These are phyloP conservation scores for Simalia tracyae DNA, from an alignment of 2,797 vertebrate species.

Conservation along the genomic window DNA sequence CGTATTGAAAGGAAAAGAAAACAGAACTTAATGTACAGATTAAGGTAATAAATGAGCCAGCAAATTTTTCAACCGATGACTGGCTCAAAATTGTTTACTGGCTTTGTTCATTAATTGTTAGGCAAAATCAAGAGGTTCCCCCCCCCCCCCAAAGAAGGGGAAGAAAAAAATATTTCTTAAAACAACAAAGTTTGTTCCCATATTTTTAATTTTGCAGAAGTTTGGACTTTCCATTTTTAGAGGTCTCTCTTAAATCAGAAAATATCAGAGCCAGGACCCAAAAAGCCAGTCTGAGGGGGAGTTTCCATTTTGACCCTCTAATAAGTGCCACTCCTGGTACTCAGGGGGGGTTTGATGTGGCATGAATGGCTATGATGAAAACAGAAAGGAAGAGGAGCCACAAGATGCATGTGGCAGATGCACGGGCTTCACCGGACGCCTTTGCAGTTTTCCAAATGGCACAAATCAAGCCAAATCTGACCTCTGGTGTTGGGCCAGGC, in stretches of 20 bases:
- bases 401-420: not conserved
- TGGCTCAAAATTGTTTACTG: conserved; percentile 21
- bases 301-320: not conserved
- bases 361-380: not conserved
- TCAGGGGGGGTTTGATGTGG: not conserved
- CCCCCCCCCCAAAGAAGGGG: no score
- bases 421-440: not conserved
- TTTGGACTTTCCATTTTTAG: not conserved
- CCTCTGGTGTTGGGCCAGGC: not conserved
- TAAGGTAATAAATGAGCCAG: not conserved
- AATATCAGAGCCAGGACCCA: not conserved
- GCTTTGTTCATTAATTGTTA: not conserved
- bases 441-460: not conserved
- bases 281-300: not conserved
- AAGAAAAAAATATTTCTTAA: not conserved
- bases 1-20: conserved; percentile 17
- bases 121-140: not conserved
- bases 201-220: not conserved
- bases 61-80: conserved; percentile 12
- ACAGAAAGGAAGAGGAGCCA: not conserved
- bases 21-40: not conserved
- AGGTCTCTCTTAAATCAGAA: not conserved
- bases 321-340: not conserved
- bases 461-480: not conserved
- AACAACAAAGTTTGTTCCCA: no score